Base-by-base conservation (phyloP, 2,888 invertebrate genomes). In the Lycophotia porphyrea region DNA sequence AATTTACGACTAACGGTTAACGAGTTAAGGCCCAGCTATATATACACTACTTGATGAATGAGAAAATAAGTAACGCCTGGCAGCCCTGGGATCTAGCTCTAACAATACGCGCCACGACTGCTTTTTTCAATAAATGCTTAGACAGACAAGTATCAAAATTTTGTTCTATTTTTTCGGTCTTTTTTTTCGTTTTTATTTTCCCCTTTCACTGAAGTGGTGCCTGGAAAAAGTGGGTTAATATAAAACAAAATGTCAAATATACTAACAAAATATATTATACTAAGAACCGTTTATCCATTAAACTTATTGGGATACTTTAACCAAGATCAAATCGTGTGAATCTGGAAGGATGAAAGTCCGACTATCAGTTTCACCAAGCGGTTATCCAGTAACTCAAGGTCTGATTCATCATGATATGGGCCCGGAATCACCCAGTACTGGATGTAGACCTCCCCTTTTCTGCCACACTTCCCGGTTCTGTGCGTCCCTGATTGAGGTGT, bases 211-310 rank as follows among this genome's bases (percentile, higher is more conserved):
- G 5, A 15, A n/a, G 0, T 7, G 84, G 84, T 36, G 80, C 83
- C 84, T 82, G 76, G 39, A 75, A 84, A n/a, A 69, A 64, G 61
- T 70, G 69, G 8, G n/a, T 60, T 11, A 9, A 31, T 21, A 9
- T 31, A 0, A 52, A 52, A 58, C 18, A 31, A 31, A 18, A 8
- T 8, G 15, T 27, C 58, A 31, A 31, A 13, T n/a, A 13, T 52
- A 18, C n/a, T 21, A 24, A 24, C 18, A 34, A 5, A 34, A 2
- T 42, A 42, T 42, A 42, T 44, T 7, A 21, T 18, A 21, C 21
- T n/a, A 49, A 1, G 9, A 49, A 49, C 49, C 49, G 24, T 24
- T 9, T 24, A 49, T 24, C 47, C 47, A 8, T 24, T 9, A 49
- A 1, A 49, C 52, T n/a, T 52, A 52, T n/a, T 52, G n/a, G 1